Evolutionary conservation across 2,888 invertebrate genomes (phyloP), one percentile per base, ranked within the genome.

Genomic region (Drosophila demipolita): DNA sequence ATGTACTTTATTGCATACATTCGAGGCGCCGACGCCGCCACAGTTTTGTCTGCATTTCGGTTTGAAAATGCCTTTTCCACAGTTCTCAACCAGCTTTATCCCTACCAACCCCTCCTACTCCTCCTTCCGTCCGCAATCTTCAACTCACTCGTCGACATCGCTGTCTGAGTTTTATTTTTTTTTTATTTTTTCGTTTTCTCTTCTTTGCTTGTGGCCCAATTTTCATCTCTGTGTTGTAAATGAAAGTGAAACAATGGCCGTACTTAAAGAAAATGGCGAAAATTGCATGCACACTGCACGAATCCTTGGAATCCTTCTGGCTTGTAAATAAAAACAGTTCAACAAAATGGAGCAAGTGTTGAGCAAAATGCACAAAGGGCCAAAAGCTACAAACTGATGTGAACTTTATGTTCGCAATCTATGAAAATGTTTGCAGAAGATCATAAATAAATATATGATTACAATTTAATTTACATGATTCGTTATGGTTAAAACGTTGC

Each of bases 1-100:
- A 88, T 86, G 83, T 89, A 86, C 88, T 89, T 86, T 86, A 86
- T 89, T 85, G 90, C 90, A 86, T 87, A 86, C 88, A 89, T 89
- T 86, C 83, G 82, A 80, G 85, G 80, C 87, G 78, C 75, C 73
- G 60, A 29, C 53, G 68, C 48, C 53, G 66, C 66, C 80, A 71
- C 80, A 73, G 70, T 78, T 76, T 72, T 83, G 88, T 89, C 86
- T 86, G 90, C 86, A 89, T 83, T 89, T 87, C 76, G 74, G 87
- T 72, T 76, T 84, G 32, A 84, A 89, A 89, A 86, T 86, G 83
- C 80, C 77, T 83, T 83, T 71, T 74, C 81, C 79, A 72, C 74
- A 68, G 87, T 79, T 82, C 76, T 45, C 20, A 45, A 20, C 12
- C 20, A 20, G 20, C 20, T 1, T 15, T 45, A 12, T 45, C 15